These are phyloP conservation scores for Dasyornis broadbenti DNA, from an alignment of 2,113 vertebrate genomes.

Conservation along the genomic window DNA sequence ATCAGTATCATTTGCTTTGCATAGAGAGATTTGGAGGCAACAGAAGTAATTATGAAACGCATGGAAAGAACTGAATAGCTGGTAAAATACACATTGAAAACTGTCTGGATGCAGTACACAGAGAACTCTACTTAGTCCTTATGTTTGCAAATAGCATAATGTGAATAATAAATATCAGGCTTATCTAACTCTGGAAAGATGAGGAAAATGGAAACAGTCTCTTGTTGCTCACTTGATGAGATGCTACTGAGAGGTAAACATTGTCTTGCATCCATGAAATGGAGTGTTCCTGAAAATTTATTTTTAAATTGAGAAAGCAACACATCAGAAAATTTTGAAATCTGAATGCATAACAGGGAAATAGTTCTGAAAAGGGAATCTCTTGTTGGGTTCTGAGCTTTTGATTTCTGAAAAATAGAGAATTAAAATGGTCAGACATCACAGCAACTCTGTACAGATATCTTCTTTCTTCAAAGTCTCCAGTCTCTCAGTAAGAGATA, in stretches of 20 bases:
- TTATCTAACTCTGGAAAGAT: background rate
- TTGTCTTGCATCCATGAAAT: background rate
- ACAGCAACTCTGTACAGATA: background rate
- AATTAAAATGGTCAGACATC: background rate
- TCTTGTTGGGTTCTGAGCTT: background rate
- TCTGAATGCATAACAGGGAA: background rate
- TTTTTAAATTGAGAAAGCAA: background rate
- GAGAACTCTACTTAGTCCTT: background rate
- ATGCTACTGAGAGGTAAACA: background rate
- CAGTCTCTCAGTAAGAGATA: background rate
- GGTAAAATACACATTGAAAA: background rate
- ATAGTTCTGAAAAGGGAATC: background rate
- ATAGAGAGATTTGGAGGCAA: conserved; percentile 10
- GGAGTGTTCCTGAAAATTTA: background rate
- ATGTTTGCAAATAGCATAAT: background rate
- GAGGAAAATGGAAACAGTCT: background rate
- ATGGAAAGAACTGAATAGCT: background rate
- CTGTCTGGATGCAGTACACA: background rate
- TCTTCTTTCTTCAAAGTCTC: background rate
- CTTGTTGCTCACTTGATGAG: background rate
- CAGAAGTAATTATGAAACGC: conserved; percentile 21
- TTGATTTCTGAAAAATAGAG: background rate
- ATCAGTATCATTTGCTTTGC: background rate
- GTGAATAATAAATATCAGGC: conserved; percentile 36
- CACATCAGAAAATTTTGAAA: background rate